Evolutionary conservation across 2,888 invertebrate genomes (phyloP).

Genomic region (Pomacea canaliculata): DNA sequence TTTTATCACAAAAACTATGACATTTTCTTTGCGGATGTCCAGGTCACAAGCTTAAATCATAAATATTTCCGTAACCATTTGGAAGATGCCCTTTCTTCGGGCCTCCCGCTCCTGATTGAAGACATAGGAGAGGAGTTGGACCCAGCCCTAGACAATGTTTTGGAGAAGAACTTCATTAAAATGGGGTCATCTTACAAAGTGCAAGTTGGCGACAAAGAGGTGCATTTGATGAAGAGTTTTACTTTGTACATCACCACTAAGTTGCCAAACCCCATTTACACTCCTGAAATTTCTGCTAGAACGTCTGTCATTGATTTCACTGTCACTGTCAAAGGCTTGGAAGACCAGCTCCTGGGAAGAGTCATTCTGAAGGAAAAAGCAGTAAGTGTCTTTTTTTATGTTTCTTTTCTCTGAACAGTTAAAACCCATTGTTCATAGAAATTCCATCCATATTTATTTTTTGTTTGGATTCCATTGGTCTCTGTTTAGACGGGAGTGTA

Average conservation of each 20-base stretch:
- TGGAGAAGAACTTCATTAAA: conserved; percentile 89
- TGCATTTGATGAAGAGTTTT: conserved; percentile 79
- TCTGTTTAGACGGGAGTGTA: too few relatives aligned
- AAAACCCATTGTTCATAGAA: too few relatives aligned
- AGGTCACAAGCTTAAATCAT: conserved; percentile 72
- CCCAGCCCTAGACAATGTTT: conserved; percentile 86
- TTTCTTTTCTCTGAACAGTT: too few relatives aligned
- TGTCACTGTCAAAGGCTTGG: conserved; percentile 85
- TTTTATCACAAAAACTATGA: too few relatives aligned
- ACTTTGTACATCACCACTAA: conserved; percentile 87
- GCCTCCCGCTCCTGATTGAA: conserved; percentile 85
- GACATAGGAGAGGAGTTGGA: conserved; percentile 88
- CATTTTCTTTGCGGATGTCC: neutral
- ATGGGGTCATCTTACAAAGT: conserved; percentile 84
- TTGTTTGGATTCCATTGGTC: too few relatives aligned
- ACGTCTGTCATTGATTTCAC: conserved; percentile 91
- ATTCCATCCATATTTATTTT: too few relatives aligned
- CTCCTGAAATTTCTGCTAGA: conserved; percentile 82
- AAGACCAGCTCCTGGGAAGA: conserved; percentile 85
- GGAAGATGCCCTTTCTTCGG: conserved; percentile 85
- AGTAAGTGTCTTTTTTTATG: conserved; percentile 41
- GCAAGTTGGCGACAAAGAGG: conserved; percentile 89
- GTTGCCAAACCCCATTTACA: conserved; percentile 87
- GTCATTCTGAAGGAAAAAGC: conserved; percentile 84
- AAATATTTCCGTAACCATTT: conserved; percentile 82